Evolutionary conservation across 2,113 vertebrate species (phyloP), one percentile per base, ranked within the genome.

Genomic region (Micromys minutus): DNA sequence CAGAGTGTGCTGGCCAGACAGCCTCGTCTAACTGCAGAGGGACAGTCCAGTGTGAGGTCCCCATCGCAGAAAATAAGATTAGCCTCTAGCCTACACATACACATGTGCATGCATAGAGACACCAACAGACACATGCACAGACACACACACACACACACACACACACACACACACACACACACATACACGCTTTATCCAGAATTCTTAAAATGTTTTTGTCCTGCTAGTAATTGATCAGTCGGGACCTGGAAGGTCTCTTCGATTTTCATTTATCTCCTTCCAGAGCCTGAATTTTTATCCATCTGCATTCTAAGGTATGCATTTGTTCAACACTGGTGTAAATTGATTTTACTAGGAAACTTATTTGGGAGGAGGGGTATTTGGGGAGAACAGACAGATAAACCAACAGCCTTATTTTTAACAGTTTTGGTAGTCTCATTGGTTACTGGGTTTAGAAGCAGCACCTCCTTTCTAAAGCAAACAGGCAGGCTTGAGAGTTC

Each of bases 301-400:
- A 93, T 42, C 52, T 84, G 95, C 16, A 72, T 31, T 19, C 24
- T 94, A 61, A 81, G 65, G 91, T 93, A 69, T 65, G 42, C 91
- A 67, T 80, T 55, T 67, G 26, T 72, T 45, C 12, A 45, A 85
- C 84, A 90, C 74, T 45, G 15, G 91, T 92, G 89, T 29, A 96
- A 79, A 76, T 45, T 93, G 88, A 55, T 94, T 96, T 93, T 85
- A 55, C 93, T 97, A 89, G 45, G 71, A 94, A 89, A 83, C 42
- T 71, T 74, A 45, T 63, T 91, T 81, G 61, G 19, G 34, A 7
- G 76, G 31, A 77, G 50, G 76, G 31, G 19, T 36, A 36, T 34
- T 5, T 31, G 81, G 39, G 63, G 57, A 81, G 22, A 22, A 19
- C 52, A 83, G 39, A 26, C 50, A 79, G 24, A 47, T 2, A 45